Percentiles rank a stretch among this genome's conserved stretches.
Conservation (phyloP, 2,113 vertebrate species). For the Thalassarche chlororhynchos region DNA sequence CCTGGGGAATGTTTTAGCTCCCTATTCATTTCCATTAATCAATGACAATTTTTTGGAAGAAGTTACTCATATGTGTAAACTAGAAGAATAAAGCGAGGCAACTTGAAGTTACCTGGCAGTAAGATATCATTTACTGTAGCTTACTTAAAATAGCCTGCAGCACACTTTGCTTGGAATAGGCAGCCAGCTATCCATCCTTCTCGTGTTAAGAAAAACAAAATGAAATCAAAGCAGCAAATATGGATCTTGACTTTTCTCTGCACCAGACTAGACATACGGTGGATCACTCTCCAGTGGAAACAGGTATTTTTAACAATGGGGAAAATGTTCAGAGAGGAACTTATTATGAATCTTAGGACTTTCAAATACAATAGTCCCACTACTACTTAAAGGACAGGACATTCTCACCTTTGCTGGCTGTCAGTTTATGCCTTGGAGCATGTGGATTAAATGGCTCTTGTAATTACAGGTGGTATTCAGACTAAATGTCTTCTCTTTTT, state of each 20-base stretch:
- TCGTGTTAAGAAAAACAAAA: background rate
- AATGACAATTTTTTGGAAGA: background rate
- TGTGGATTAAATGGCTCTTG: slow-evolving; percentile 1
- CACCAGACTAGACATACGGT: background rate
- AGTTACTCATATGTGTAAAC: background rate
- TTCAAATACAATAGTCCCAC: background rate
- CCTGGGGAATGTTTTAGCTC: background rate
- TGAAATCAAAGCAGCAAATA: background rate
- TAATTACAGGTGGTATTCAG: slow-evolving; percentile 29
- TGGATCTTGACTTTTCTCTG: background rate
- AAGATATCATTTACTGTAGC: background rate
- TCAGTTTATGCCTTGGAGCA: slow-evolving; percentile 19
- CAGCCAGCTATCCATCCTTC: background rate
- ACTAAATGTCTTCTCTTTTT: background rate
- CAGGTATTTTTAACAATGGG: background rate
- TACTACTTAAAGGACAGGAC: background rate
- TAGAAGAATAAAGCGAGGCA: background rate
- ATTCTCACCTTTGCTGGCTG: background rate
- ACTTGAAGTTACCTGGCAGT: background rate
- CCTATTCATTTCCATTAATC: background rate
- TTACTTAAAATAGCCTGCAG: slow-evolving; percentile 8
- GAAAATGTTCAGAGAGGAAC: background rate
- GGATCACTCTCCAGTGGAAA: background rate
- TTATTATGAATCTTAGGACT: background rate
- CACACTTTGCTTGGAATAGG: background rate